Evolutionary conservation across 2,888 invertebrate genomes (phyloP).

Genomic region (Amphipoea oculea): DNA sequence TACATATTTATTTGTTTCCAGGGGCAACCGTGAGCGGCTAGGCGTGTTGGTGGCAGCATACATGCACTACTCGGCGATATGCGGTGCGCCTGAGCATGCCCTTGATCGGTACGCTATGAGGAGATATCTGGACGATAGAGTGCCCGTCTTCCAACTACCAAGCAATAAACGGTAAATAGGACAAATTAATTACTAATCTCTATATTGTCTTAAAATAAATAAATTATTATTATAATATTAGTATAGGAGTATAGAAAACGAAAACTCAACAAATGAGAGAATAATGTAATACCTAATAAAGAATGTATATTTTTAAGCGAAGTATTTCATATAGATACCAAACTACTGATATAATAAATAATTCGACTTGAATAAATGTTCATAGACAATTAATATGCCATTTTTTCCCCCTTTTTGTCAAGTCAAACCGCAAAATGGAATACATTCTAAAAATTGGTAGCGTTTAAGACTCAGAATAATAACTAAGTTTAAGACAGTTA

Average conservation of each 20-base stretch:
- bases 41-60: constrained; percentile 97
- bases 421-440: not conserved
- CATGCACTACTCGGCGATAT: constrained; percentile 98
- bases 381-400: not conserved
- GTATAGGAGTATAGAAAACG: no score
- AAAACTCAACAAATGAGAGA: no score
- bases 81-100: constrained; percentile 95
- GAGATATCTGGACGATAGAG: constrained; percentile 94
- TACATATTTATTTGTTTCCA: constrained; percentile 74
- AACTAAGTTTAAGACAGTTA: not conserved
- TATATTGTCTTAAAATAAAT: not conserved
- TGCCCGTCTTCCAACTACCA: constrained; percentile 86
- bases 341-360: not conserved
- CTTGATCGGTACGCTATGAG: constrained; percentile 98
- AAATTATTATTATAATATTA: no score
- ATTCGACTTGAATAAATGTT: not conserved
- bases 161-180: constrained; percentile 85
- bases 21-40: constrained; percentile 95
- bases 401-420: not conserved
- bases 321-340: no score
- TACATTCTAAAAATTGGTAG: no score
- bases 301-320: not conserved
- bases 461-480: not conserved
- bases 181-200: not conserved
- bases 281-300: no score